phyloP scores from a whole-genome alignment of 2,888 invertebrate species.

The Troilus luridus region DNA sequence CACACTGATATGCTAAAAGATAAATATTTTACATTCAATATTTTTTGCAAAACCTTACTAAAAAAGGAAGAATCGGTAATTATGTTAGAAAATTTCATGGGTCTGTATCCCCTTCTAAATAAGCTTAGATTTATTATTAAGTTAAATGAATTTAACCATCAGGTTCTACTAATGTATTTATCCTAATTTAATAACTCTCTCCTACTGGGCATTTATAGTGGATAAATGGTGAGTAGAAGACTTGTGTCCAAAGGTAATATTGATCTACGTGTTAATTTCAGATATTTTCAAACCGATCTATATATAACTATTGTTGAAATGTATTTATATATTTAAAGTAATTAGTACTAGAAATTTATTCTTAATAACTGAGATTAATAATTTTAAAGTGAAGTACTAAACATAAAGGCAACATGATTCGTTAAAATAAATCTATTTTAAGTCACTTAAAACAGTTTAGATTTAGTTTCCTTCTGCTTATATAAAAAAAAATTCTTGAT shows the following conservation, averaged over 20 bases:
- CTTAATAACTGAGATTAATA: background rate
- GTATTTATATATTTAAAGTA: background rate
- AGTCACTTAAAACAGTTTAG: background rate
- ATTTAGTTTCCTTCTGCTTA: background rate
- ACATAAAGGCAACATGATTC: background rate
- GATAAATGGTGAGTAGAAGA: background rate
- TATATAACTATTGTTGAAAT: background rate
- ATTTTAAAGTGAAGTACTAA: background rate
- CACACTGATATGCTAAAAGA: constrained; percentile 62
- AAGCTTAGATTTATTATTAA: constrained; percentile 63
- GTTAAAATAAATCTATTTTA: background rate
- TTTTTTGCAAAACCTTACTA: background rate
- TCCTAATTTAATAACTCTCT: constrained; percentile 63
- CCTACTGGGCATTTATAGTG: constrained; percentile 21
- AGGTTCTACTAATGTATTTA: constrained; percentile 63
- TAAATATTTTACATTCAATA: background rate
- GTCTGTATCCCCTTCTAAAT: constrained; percentile 46
- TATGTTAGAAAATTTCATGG: background rate
- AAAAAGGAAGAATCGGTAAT: background rate
- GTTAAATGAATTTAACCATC: constrained; percentile 62
- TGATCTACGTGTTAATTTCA: background rate
- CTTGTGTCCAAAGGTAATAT: background rate
- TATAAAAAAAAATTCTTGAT: background rate
- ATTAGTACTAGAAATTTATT: background rate
- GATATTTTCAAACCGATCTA: background rate